phyloP scores from a whole-genome alignment of 2,797 vertebrate genomes.

The Clarias fuscus region DNA sequence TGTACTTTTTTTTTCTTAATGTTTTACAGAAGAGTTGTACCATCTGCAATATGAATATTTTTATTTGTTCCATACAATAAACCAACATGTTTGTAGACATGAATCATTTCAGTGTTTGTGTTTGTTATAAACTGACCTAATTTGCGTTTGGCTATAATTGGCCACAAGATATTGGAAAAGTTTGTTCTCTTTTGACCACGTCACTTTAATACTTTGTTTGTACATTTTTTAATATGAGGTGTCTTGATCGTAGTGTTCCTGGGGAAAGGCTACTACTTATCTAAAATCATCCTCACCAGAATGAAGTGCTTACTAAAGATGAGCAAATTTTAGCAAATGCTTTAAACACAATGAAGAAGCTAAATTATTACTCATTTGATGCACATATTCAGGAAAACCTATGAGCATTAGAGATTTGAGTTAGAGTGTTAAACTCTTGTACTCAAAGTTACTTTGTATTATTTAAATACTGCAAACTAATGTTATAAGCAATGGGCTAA shows the following conservation, averaged over 20 bases:
- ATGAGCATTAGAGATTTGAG: neutral
- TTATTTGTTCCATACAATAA: conserved; percentile 23
- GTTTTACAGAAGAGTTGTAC: neutral
- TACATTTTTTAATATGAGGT: neutral
- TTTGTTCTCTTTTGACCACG: neutral
- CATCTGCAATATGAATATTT: neutral
- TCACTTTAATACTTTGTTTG: neutral
- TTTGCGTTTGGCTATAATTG: neutral
- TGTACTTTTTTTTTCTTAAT: neutral
- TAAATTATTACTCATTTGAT: neutral
- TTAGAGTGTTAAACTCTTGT: no score
- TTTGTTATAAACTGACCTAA: neutral
- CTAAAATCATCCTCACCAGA: neutral
- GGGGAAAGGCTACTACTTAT: neutral
- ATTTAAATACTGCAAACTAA: no score
- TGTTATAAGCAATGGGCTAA: no score
- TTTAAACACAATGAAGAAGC: neutral
- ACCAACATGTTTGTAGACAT: neutral
- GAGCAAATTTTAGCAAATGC: neutral
- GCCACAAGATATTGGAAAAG: neutral
- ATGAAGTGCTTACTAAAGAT: neutral
- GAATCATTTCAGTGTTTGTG: neutral
- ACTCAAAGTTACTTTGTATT: no score
- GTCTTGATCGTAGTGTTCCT: neutral
- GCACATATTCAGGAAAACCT: neutral